Evolutionary conservation across 2,888 invertebrate species (phyloP).

Genomic region (Ellobium chinense): DNA sequence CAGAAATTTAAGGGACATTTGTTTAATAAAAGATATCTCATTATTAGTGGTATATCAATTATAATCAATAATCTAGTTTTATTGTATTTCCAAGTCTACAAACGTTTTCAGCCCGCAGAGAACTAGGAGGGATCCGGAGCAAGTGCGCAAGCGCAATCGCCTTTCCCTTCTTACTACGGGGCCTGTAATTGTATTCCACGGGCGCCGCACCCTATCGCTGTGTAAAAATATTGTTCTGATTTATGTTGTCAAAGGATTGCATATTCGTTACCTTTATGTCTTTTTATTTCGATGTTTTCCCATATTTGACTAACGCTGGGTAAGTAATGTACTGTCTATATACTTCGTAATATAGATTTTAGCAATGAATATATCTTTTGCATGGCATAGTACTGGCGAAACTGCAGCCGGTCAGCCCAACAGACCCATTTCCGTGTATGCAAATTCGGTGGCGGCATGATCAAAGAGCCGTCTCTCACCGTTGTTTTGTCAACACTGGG

Average conservation of each 20-base stretch:
- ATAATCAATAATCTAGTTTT: too few relatives aligned
- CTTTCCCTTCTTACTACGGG: constrained; percentile 59
- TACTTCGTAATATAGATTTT: not conserved
- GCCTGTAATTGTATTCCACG: constrained; percentile 56
- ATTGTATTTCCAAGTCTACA: too few relatives aligned
- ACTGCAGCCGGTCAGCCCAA: constrained; percentile 5
- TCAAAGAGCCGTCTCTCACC: not conserved
- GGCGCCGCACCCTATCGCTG: constrained; percentile 63
- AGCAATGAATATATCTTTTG: not conserved
- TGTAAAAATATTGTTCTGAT: constrained; percentile 45
- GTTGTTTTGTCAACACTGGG: not conserved
- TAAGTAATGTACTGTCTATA: constrained; percentile 38
- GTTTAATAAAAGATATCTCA: too few relatives aligned
- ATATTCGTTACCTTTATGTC: constrained; percentile 44
- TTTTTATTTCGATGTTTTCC: constrained; percentile 45
- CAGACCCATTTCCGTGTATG: constrained; percentile 28
- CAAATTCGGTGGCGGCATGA: constrained; percentile 23
- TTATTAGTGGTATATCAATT: too few relatives aligned
- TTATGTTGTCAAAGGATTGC: constrained; percentile 48
- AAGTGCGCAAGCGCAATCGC: constrained; percentile 63
- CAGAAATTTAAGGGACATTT: too few relatives aligned
- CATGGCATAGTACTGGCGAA: not conserved
- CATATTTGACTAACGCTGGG: constrained; percentile 44
- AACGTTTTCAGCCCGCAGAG: not conserved
- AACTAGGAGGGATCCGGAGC: not conserved